A percentile compares a stretch with the other conserved stretches of the same genome.
Conservation (phyloP, 2,113 vertebrate species). For the Pterocles orientalis region DNA sequence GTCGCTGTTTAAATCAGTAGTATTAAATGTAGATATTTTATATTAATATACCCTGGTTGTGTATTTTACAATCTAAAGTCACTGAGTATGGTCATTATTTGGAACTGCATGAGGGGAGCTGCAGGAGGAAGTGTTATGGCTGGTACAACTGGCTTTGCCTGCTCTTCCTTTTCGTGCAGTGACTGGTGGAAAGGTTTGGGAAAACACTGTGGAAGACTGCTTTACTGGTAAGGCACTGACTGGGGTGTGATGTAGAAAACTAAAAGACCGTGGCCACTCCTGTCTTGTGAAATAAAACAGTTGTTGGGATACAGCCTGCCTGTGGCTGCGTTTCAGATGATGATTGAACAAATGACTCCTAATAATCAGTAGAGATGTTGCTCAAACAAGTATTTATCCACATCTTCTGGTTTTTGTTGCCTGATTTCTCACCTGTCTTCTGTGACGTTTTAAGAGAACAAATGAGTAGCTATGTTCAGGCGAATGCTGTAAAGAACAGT, state of each 20-base stretch:
- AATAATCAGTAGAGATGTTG: background rate
- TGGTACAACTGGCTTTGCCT: background rate
- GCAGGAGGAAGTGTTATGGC: background rate
- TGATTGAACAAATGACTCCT: background rate
- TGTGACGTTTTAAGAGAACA: background rate
- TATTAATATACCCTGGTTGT: background rate
- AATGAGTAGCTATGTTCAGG: background rate
- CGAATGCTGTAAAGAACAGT: background rate
- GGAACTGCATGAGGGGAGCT: background rate
- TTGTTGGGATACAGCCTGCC: background rate
- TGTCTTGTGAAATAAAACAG: background rate
- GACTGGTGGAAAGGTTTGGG: background rate
- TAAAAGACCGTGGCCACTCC: background rate
- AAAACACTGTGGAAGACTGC: background rate
- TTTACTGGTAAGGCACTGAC: background rate
- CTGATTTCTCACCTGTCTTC: background rate
- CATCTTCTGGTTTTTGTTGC: background rate
- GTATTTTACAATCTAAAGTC: background rate
- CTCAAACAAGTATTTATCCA: background rate
- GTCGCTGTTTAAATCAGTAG: background rate
- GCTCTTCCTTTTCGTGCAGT: background rate
- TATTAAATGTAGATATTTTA: background rate
- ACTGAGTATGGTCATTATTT: background rate
- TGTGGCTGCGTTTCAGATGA: background rate
- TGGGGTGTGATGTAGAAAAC: background rate